Evolutionary conservation across 1,140 invertebrate genomes (phyloP), one percentile per base, ranked within the genome.

Genomic region (Papilio glaucus): DNA sequence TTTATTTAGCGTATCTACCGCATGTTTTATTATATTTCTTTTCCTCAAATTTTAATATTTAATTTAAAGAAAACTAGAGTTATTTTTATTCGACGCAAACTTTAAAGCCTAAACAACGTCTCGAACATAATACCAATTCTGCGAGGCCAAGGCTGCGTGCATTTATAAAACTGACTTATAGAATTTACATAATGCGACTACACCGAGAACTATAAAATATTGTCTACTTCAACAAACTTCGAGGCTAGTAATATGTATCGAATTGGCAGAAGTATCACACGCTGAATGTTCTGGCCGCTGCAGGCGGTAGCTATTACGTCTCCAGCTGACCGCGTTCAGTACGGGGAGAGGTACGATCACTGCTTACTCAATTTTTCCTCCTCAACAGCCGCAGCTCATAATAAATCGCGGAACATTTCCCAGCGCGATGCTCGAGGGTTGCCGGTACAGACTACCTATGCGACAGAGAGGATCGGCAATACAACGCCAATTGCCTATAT

Each of bases 341-440:
- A 61, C 60, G n/a, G n/a, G n/a, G n/a, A n/a, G 24, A 21, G 29
- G 39, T 42, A 49, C 21, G 24, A 68, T 73, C 41, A 39, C 60
- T 38, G 38, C 24, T 49, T 67, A 68, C 13, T 41, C 45, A 68
- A 73, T 68, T 68, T 73, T 73, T 73, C 72, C 63, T 21, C 24
- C 62, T 73, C 62, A 73, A 53, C 63, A 24, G 49, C 49, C 21
- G 12, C 37, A 65, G 42, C 63, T 60, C 62, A 67, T 73, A 73
- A 73, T 62, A 73, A 45, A 68, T 73, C 38, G 72, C 38, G 53
- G 61, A 62, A 68, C 72, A 68, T 73, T 73, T 73, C 49, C 62
- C 72, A 45, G 57, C 63, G 61, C 60, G 21, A 10, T 37, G 41
- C 38, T 24, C 49, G 41, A 74, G 68, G 57, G 53, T 68, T 67